phyloP scores from a whole-genome alignment of 2,797 vertebrate genomes.

The Distichodus sexfasciatus region DNA sequence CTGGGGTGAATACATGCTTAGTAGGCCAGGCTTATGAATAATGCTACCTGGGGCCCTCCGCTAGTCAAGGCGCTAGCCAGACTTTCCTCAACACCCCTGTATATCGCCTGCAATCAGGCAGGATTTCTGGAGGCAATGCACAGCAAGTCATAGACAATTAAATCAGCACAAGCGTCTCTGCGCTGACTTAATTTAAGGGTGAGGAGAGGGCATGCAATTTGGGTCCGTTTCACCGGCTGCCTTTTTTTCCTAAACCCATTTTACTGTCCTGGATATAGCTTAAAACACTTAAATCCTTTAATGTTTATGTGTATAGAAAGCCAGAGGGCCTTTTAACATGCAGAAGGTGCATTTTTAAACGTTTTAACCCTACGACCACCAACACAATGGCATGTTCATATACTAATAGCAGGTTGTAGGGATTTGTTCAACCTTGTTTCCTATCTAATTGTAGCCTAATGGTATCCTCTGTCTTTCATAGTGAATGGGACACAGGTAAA shows the following conservation, averaged over 20 bases:
- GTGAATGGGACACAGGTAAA: conserved; percentile 72
- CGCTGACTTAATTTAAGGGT: conserved; percentile 62
- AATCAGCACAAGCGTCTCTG: conserved; percentile 60
- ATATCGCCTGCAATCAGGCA: conserved; percentile 61
- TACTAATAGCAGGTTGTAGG: conserved; percentile 72
- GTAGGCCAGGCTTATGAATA: conserved; percentile 65
- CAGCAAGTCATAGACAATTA: conserved; percentile 68
- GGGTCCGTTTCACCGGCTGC: conserved; percentile 32
- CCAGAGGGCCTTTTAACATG: conserved; percentile 58
- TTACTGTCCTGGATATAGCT: conserved; percentile 55
- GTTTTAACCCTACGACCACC: conserved; percentile 66
- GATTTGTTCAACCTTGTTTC: conserved; percentile 72
- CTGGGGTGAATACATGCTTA: conserved; percentile 55
- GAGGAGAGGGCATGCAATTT: conserved; percentile 43
- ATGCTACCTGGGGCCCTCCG: conserved; percentile 60
- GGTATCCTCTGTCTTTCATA: conserved; percentile 57
- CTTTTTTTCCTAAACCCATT: conserved; percentile 32
- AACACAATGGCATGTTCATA: conserved; percentile 73
- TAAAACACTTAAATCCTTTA: conserved; percentile 63
- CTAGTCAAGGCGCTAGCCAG: conserved; percentile 59
- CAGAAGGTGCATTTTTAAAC: conserved; percentile 69
- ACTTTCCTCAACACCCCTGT: conserved; percentile 64
- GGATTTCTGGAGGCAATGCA: conserved; percentile 62
- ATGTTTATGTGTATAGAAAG: conserved; percentile 51
- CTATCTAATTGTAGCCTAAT: conserved; percentile 76